Evolutionary conservation across 1,140 invertebrate species (phyloP), one percentile per base, ranked within the genome.

Genomic region (Eulimnadia texana): DNA sequence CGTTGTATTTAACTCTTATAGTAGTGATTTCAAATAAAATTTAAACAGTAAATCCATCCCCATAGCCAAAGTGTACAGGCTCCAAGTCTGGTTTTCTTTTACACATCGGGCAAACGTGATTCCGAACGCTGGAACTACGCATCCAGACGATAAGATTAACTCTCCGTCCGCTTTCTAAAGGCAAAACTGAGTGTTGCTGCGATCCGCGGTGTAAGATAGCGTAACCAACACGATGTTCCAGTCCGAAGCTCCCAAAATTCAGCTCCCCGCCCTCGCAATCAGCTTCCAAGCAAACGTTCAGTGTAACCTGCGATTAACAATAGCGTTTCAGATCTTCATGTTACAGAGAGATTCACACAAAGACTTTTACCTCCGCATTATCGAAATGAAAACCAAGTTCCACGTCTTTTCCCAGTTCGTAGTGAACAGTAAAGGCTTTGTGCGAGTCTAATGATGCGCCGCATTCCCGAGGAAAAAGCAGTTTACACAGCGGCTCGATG

Each of bases 131-230:
- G 2, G 74, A 75, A 11, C 72, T 67, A 50, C 76, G 67, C 71
- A 76, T 69, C 76, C 76, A 77, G 0, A 77, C 65, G 50, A 77
- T 73, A 9, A 77, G 53, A 63, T 77, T 77, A 61, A 71, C 69
- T 55, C 67, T 66, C 50, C 22, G 29, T 33, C 76, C 76, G 22
- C 63, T 56, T 3, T 59, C 55, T 25, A 77, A 69, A 0, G 72
- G 70, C n/a, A 69, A 57, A 19, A 73, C 73, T 6, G 74, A 73
- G 65, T 77, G 76, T 50, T 69, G 65, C 29, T 75, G 73, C 54
- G 70, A 70, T 1, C 74, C 75, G 61, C 72, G 67, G 52, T 77
- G 76, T 10, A 77, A 58, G 9, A 76, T 49, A 25, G 72, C 75
- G 54, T 62, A 61, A 2, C 66, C 66, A 6, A 63, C 55, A 51